Evolutionary conservation across 1,140 invertebrate genomes (phyloP).

Genomic region (Cataglyphis hispanica): DNA sequence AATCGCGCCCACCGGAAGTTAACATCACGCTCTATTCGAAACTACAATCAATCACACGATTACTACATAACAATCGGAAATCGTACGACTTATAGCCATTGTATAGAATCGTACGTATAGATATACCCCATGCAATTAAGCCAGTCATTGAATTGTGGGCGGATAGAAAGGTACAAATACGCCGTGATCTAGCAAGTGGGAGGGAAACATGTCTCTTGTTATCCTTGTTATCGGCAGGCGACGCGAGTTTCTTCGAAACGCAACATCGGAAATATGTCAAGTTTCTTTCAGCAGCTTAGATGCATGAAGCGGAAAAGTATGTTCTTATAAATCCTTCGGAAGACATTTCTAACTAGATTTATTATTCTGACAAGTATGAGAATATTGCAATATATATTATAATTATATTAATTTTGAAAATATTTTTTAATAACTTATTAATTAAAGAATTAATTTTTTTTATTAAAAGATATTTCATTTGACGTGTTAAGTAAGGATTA

Average conservation of each 20-base stretch:
- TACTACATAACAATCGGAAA: conserved; percentile 1
- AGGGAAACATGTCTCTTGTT: conserved; percentile 12
- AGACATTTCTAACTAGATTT: neutral
- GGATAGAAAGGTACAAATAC: neutral
- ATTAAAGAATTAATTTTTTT: conserved; percentile 15
- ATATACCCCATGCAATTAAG: conserved; percentile 7
- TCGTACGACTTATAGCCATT: neutral
- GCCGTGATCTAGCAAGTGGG: conserved; percentile 16
- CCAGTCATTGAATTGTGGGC: neutral
- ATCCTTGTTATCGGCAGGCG: neutral
- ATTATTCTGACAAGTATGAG: neutral
- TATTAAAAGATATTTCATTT: conserved; percentile 2
- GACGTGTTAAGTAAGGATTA: too few species aligned
- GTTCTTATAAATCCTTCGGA: neutral
- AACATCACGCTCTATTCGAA: conserved; percentile 23
- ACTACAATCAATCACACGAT: neutral
- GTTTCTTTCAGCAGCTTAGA: neutral
- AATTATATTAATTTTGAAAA: conserved; percentile 26
- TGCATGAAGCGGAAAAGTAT: neutral
- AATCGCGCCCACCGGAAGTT: conserved; percentile 13
- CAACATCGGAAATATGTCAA: conserved; percentile 4
- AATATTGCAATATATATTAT: conserved; percentile 4
- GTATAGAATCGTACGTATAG: neutral
- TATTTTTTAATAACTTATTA: neutral
- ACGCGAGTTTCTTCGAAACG: neutral